Percentiles rank a stretch among this genome's conserved stretches.
Evolutionary conservation across 1,140 invertebrate species (phyloP).

Genomic region (Scaptomyza hsui): DNA sequence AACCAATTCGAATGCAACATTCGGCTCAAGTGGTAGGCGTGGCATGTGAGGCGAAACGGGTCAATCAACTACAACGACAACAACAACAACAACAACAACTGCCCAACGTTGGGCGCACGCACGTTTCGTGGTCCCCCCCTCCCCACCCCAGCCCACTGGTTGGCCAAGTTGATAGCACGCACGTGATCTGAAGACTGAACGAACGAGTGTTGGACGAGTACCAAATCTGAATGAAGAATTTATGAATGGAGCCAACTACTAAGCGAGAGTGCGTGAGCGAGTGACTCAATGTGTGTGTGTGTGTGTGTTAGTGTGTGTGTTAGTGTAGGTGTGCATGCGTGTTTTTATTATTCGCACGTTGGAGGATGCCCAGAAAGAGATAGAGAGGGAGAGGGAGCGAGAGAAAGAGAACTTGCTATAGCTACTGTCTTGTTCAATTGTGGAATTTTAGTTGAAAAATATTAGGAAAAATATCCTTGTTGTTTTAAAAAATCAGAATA

Average conservation of each 20-base stretch:
- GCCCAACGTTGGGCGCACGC: slow-evolving; percentile 28
- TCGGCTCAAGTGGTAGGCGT: slow-evolving; percentile 1
- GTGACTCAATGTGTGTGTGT: slow-evolving; percentile 3
- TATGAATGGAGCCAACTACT: slow-evolving; percentile 63
- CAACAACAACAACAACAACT: slow-evolving; percentile 29
- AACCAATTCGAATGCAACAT: slow-evolving; percentile 40
- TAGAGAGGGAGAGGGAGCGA: too few species aligned
- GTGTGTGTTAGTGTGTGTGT: slow-evolving; percentile 1
- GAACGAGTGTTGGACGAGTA: slow-evolving; percentile 10
- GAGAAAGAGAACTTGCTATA: too few species aligned
- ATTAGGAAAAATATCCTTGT: too few species aligned
- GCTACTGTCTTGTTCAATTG: too few species aligned
- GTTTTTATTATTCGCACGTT: slow-evolving; percentile 18
- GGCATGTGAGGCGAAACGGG: slow-evolving; percentile 54
- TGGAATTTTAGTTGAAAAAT: too few species aligned
- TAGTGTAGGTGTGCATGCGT: slow-evolving; percentile 11
- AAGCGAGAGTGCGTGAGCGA: slow-evolving; percentile 46
- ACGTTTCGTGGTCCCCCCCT: slow-evolving; percentile 6
- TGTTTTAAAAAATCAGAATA: too few species aligned
- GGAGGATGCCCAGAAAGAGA: slow-evolving; percentile 8
- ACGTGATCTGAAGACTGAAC: slow-evolving; percentile 73
- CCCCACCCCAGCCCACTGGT: slow-evolving; percentile 25
- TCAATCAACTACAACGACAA: slow-evolving; percentile 57
- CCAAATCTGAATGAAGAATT: slow-evolving; percentile 77
- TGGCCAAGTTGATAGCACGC: slow-evolving; percentile 64